Percentiles rank a stretch among this genome's conserved stretches.
Conservation (phyloP, 2,113 vertebrate species). For the Rattus rattus region DNA sequence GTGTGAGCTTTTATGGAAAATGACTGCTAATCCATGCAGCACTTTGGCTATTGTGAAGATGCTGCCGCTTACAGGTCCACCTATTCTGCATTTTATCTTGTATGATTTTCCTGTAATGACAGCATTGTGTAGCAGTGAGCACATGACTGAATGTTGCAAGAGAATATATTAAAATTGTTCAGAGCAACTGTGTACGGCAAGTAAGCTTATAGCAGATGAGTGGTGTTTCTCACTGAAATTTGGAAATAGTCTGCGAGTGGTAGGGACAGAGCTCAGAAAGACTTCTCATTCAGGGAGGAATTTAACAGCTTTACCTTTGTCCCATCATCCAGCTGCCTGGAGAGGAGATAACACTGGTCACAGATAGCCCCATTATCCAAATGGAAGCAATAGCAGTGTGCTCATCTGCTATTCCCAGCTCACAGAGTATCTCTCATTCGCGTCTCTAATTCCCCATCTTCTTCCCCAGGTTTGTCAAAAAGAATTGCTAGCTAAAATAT, state of each 20-base stretch:
- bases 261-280: constrained; percentile 65
- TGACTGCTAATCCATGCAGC: constrained; percentile 70
- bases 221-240: constrained; percentile 70
- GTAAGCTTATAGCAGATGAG: constrained; percentile 49
- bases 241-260: constrained; percentile 66
- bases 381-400: constrained; percentile 35
- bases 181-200: constrained; percentile 50
- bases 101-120: constrained; percentile 70
- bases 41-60: constrained; percentile 61
- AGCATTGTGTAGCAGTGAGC: constrained; percentile 56
- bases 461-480: constrained; percentile 71
- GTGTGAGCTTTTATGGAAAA: constrained; percentile 71
- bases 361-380: constrained; percentile 77
- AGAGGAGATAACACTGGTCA: constrained; percentile 72
- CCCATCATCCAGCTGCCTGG: constrained; percentile 50
- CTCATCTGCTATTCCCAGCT: constrained; percentile 60
- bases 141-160: constrained; percentile 54
- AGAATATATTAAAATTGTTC: constrained; percentile 58
- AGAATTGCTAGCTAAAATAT: constrained; percentile 72
- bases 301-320: constrained; percentile 72
- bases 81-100: constrained; percentile 75
- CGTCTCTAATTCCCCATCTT: constrained; percentile 68
- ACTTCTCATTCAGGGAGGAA: constrained; percentile 57
- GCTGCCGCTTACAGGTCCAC: constrained; percentile 59
- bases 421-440: constrained; percentile 61